Conservation (phyloP, 2,797 vertebrate species). For the Pangasius krempfi region DNA sequence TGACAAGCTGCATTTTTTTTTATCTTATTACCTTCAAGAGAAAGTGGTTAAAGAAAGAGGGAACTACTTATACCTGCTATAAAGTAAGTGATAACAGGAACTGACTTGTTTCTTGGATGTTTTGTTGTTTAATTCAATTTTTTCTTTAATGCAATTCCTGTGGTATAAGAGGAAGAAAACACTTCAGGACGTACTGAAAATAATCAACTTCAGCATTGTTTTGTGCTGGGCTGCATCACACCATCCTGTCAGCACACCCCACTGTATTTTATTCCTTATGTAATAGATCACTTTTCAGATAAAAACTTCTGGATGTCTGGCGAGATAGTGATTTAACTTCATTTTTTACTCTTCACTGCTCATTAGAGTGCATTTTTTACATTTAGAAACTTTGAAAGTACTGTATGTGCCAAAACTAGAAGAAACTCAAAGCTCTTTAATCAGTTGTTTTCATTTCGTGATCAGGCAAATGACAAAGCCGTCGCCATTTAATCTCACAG, state of each 20-base stretch:
- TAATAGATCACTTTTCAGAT: slow-evolving; percentile 2
- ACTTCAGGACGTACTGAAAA: not conserved
- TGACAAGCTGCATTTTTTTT: not conserved
- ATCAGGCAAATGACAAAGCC: slow-evolving; percentile 52
- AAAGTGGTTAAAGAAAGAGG: not conserved
- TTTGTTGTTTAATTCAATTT: not conserved
- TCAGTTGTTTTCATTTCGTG: slow-evolving; percentile 60
- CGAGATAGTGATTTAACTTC: not conserved
- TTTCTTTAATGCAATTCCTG: not conserved
- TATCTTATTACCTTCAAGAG: not conserved
- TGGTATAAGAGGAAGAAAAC: not conserved
- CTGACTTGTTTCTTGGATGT: not conserved
- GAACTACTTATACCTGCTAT: not conserved
- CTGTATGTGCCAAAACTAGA: slow-evolving; percentile 41
- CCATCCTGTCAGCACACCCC: not conserved
- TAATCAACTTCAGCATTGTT: not conserved
- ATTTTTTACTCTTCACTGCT: not conserved
- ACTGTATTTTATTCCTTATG: not conserved
- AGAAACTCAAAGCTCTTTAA: slow-evolving; percentile 61
- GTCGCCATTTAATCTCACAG: slow-evolving; percentile 47
- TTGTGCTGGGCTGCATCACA: not conserved
- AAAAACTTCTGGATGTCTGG: not conserved
- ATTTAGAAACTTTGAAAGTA: not conserved
- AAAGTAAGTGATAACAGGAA: not conserved
- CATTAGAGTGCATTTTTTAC: not conserved